Base-by-base conservation (phyloP, 2,888 invertebrate species). In the Zonitis immaculata region DNA sequence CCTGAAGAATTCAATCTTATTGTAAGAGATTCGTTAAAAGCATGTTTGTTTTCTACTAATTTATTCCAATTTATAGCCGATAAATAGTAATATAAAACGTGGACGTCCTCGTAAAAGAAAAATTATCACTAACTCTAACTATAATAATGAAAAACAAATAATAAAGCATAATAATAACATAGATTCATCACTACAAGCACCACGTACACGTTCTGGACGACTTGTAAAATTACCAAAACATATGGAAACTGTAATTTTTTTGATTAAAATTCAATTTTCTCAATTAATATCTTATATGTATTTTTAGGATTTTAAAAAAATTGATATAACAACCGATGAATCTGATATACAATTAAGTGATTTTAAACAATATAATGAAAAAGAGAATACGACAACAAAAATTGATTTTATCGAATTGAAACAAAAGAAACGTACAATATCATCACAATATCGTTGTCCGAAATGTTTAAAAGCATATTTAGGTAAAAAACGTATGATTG, bases 401-500 rank as follows among this genome's bases (percentile, higher is more conserved):
- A 28, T 45, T 0, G 42, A 58, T 16, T 57, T 58, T 14, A 30
- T 46, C 12, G 57, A 62, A 28, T 46, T 58, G n/a, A 64, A 65
- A 39, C 62, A 60, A 45, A 61, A 59, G 28, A 69, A 66, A 65
- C 74, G 80, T 43, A 78, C 76, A 48, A 77, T 80, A 56, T 75
- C 79, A 1, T 72, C 79, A 42, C 77, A 79, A 44, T 82, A 80
- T 64, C 76, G 79, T 28, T 86, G 86, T 69, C 80, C 81, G 1
- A 80, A 80, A n/a, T 86, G 86, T 70, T 77, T 79, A 48, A 85
- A 85, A 68, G 80, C 82, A 12, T 86, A 85, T 68, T 73, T 85
- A 47, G 85, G 85, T 6, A 76, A 78, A 60, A 79, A 76, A 26
- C 79, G 82, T 47, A 80, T 86, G 75, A 77, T 80, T 16, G 73